A percentile compares a stretch with the other conserved stretches of the same genome.
Conservation (phyloP, 2,797 vertebrate genomes). For the Percopsis omiscomaycus region DNA sequence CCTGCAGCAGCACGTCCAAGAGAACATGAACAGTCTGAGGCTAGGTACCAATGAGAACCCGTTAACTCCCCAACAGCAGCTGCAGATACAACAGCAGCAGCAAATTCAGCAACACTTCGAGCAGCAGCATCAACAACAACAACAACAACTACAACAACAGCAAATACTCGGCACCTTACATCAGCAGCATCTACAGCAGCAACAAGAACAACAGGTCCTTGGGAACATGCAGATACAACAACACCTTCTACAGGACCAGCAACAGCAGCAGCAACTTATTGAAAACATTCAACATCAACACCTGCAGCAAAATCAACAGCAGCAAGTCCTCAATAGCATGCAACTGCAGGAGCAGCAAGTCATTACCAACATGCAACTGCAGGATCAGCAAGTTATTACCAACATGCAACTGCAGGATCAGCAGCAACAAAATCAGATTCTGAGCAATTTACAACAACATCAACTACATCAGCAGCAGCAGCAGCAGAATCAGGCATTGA, state of each 20-base stretch:
- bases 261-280: slow-evolving; percentile 61
- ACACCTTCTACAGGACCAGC: slow-evolving; percentile 72
- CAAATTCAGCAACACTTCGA: slow-evolving; percentile 46
- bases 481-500: slow-evolving; percentile 69
- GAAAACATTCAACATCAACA: slow-evolving; percentile 72
- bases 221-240: slow-evolving; percentile 73
- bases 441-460: slow-evolving; percentile 75
- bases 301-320: slow-evolving; percentile 74
- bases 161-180: slow-evolving; percentile 69
- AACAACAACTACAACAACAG: slow-evolving; percentile 48
- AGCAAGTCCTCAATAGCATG: slow-evolving; percentile 77
- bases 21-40: slow-evolving; percentile 94
- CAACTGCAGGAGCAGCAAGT: slow-evolving; percentile 78
- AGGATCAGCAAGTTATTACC: slow-evolving; percentile 76
- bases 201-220: slow-evolving; percentile 78
- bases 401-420: slow-evolving; percentile 79
- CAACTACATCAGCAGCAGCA: slow-evolving; percentile 69
- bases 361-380: slow-evolving; percentile 77
- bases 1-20: slow-evolving; percentile 86
- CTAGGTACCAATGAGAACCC: slow-evolving; percentile 84
- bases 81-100: slow-evolving; percentile 75
- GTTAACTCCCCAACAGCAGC: slow-evolving; percentile 68
- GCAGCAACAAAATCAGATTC: slow-evolving; percentile 76
- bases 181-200: slow-evolving; percentile 51
- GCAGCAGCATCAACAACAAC: slow-evolving; percentile 49